Conservation (phyloP, 2,113 vertebrate genomes). For the Glaucomys volans region DNA sequence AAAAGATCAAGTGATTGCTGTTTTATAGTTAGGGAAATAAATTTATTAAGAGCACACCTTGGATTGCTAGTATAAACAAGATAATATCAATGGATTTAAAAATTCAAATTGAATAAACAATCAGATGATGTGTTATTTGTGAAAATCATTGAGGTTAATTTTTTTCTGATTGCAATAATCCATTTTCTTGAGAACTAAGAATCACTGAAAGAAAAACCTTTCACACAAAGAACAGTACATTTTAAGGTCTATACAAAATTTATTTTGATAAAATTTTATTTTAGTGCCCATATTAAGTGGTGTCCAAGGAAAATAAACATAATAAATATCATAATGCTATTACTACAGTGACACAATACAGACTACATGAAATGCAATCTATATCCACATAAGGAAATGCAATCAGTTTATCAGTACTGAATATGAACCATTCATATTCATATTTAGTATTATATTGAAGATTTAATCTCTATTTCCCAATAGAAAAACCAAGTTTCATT, state of each 20-base stretch:
- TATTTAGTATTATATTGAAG: too few relatives aligned
- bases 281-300: not conserved
- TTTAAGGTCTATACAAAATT: not conserved
- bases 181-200: constrained; percentile 49
- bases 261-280: not conserved
- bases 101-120: constrained; percentile 74
- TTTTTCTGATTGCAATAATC: constrained; percentile 32
- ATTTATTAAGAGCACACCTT: constrained; percentile 51
- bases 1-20: constrained; percentile 68
- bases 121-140: constrained; percentile 66
- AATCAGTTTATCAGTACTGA: not conserved
- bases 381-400: not conserved
- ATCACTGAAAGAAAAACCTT: not conserved
- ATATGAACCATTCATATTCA: not conserved
- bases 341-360: not conserved
- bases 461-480: not conserved
- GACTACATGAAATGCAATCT: not conserved
- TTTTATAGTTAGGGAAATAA: constrained; percentile 69
- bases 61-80: not conserved
- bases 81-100: constrained; percentile 51
- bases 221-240: fast-evolving
- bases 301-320: not conserved
- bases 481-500: not conserved
- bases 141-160: constrained; percentile 68
- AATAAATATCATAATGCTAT: not conserved